phyloP scores from a whole-genome alignment of 2,113 vertebrate species.

The Sinocyclocheilus rhinocerous region DNA sequence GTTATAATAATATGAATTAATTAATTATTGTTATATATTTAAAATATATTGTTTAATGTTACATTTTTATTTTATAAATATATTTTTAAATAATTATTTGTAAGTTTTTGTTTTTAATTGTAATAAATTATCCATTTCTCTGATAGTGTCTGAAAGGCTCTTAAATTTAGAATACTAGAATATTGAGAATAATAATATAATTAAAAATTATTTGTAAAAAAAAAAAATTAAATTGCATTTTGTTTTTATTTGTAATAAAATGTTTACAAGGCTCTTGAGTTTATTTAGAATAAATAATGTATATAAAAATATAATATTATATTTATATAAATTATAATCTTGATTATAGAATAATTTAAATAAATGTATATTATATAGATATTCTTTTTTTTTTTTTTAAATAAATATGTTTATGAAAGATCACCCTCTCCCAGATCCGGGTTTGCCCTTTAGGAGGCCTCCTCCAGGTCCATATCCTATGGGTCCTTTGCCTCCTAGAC shows the following conservation, averaged over 20 bases:
- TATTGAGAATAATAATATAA: too few relatives aligned
- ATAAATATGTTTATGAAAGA: neutral
- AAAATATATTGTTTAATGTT: neutral
- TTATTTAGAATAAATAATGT: neutral
- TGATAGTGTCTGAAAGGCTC: too few relatives aligned
- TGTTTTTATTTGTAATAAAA: too few relatives aligned
- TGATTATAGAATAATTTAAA: neutral
- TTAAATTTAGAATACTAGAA: too few relatives aligned
- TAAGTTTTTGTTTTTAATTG: neutral
- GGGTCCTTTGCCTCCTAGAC: conserved; percentile 77
- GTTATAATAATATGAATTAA: too few relatives aligned
- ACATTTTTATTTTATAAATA: neutral
- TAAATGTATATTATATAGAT: neutral
- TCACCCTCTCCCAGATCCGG: conserved; percentile 76
- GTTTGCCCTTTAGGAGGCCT: conserved; percentile 77
- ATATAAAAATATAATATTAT: neutral
- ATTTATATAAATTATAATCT: neutral
- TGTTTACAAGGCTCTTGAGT: too few relatives aligned
- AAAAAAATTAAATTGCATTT: too few relatives aligned
- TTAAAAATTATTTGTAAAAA: too few relatives aligned
- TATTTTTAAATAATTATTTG: neutral
- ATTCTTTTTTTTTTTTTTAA: too few relatives aligned
- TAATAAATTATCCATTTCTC: too few relatives aligned
- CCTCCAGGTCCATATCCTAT: conserved; percentile 71
- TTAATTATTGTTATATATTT: too few relatives aligned